Base-by-base conservation (phyloP, 2,797 vertebrate genomes). In the Tokudaia muenninki region DNA sequence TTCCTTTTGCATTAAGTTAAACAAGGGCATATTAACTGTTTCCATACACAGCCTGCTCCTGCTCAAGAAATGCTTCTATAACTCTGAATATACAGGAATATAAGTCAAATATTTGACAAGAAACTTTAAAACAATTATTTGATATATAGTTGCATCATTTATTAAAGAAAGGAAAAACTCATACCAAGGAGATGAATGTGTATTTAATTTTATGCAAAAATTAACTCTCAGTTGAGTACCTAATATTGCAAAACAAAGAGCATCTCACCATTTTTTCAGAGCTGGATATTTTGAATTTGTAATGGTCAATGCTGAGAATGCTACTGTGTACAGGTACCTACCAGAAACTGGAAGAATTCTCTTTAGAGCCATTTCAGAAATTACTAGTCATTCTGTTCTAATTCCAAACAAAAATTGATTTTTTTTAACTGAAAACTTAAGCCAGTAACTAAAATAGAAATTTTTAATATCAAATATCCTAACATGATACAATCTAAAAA, bases 401-500 rank as follows among this genome's bases (percentile, higher is more conserved):
- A 89, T 50, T 31, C 41, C 57, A 90, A 47, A 44, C 74, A 44
- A 50, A 78, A 78, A 78, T 10, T 14, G 52, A 90, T 63, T 47
- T 61, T 52, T 57, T 75, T 88, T 41, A 57, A 37, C 63, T 90
- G 21, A 90, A 88, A 75, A 87, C 26, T 88, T 59, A 77, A 57
- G 12, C 55, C 55, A 77, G 87, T 2, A 89, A 50, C 31, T 78
- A 21, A 78, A 78, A 77, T 6, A 61, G 19, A 13, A 26, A 90
- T 50, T 90, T 77, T 90, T 77, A 89, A 78, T 50, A 90, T 90
- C 41, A 78, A 90, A 78, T n/a, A 63, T 63, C 50, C 31, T 50
- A 50, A 63, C 13, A 63, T 47, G 78, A 90, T 47, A 90, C 19
- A 90, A 57, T 78, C 12, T 44, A 89, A 89, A 24, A 5, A 22